Base-by-base conservation (phyloP, 2,797 vertebrate species). In the Sciurus vulgaris region DNA sequence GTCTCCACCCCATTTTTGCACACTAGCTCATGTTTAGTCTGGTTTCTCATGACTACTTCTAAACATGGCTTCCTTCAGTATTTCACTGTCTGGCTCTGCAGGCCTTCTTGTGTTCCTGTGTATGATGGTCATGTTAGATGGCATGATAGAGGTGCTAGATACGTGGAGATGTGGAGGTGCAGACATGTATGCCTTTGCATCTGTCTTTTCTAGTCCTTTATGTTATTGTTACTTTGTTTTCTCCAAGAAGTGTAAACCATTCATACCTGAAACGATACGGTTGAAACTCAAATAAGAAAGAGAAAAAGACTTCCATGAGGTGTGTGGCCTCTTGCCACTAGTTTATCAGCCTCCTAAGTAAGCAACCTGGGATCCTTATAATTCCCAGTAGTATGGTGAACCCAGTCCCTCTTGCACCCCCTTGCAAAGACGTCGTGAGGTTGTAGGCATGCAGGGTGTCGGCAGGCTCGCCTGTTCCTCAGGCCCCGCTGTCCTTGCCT, bases 11-110 rank as follows among this genome's bases (percentile, higher is more conserved):
- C 7, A 17, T 10, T 74, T 91, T n/a, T 91, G 83, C 63, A 51
- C 41, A 89, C 47, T 86, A 91, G 89, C 78, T 91, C 77, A 61
- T 70, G 7, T 61, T 92, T 44, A 91, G 49, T 90, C 86, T 96
- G 35, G 2, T 63, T 89, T 94, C 86, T 77, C 83, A 89, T 2
- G 33, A 54, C 67, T 22, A 13, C 51, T 89, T 65, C 84, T 35
- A 88, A 67, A 86, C 67, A 82, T 7, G 26, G 82, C 59, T 93
- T 93, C 59, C 56, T 86, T 70, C 91, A 67, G 47, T 79, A 65
- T 26, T 79, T 92, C 61, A 4, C 65, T 74, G 13, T 65, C 83
- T 70, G 63, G 30, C 97, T 92, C 88, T 89, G 33, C 49, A 86
- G 49, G 54, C 56, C 76, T 83, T 86, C 89, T 84, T 18, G 7